A percentile compares a stretch with the other conserved stretches of the same genome.
Evolutionary conservation across 2,113 vertebrate species (phyloP).

Genomic region (Elephantulus edwardii): DNA sequence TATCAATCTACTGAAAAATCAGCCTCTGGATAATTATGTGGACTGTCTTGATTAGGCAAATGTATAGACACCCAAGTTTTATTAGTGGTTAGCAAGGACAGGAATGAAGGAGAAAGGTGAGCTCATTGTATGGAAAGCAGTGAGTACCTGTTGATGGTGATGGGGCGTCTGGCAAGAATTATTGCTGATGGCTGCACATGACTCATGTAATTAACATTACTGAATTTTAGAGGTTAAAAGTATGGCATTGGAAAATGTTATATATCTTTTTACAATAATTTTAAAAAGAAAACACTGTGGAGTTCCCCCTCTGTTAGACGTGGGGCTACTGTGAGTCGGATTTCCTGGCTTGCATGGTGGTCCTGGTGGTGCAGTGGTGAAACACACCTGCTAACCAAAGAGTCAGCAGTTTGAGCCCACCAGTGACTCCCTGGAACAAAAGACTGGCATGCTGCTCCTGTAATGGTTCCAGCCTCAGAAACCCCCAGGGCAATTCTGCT

Average conservation of each 20-base stretch:
- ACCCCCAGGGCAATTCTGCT: not conserved
- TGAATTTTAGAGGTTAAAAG: not conserved
- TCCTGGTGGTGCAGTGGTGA: not conserved
- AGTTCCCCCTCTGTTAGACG: not conserved
- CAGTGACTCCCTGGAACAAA: not conserved
- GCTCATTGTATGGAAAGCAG: not conserved
- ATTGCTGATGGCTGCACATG: not conserved
- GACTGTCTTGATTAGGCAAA: not conserved
- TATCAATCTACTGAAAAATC: not conserved
- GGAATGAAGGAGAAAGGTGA: not conserved
- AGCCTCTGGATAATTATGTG: not conserved
- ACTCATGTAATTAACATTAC: not conserved
- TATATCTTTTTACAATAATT: not conserved
- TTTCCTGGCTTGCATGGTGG: fast-evolving
- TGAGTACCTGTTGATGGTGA: not conserved
- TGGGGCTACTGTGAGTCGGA: not conserved
- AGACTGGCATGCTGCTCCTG: not conserved
- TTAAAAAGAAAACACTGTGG: not conserved
- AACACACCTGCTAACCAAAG: not conserved
- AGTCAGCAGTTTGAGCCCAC: not conserved
- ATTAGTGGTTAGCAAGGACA: not conserved
- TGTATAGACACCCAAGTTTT: not conserved
- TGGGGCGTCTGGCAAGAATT: not conserved
- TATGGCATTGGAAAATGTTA: not conserved
- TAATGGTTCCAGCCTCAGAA: not conserved